Base-by-base conservation (phyloP, 2,113 vertebrate genomes). In the Chinchilla lanigera region DNA sequence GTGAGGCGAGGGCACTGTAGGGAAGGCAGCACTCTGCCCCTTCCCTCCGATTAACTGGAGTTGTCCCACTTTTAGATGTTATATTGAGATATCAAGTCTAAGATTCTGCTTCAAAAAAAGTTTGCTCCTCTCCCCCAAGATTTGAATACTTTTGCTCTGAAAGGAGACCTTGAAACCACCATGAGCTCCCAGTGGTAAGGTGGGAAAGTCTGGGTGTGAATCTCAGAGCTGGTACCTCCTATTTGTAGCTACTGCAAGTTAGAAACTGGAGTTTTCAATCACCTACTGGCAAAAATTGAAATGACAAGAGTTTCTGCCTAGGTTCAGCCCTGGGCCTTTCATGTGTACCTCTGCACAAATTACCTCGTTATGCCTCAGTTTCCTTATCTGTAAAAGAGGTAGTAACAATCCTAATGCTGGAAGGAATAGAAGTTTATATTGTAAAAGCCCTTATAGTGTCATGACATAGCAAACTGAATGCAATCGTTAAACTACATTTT, bases 401-500 rank as follows among this genome's bases (percentile, higher is more conserved):
- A 50, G 19, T 14, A 67, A 87, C 60, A 82, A 58, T 30, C 26
- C 30, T 94, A 81, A 71, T 47, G 28, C 80, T 58, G 58, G 20
- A 12, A 88, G 61, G 83, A 95, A 81, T 86, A 84, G 69, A 0
- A 61, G 33, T 69, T 86, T 89, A 5, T 22, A 89, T 61, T 97
- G 19, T 58, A 28, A 30, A 93, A 93, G 52, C n/a, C 67, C 83
- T 92, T 61, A 60, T 12, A 63, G 19, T n/a, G 78, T 6, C 2
- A 3, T 10, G 13, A 47, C 26, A 89, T 0, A 93, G 73, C 71
- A 92, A 93, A 71, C 3, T 58, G 26, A 4, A 90, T 47, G 11
- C 86, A 11, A 28, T 41, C 89, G 12, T 75, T 78, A 84, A 84
- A 96, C 87, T 52, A 35, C 65, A 38, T 88, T 83, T 82, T 86